Conservation (phyloP, 2,113 vertebrate species). For the Nothoprocta pentlandii region DNA sequence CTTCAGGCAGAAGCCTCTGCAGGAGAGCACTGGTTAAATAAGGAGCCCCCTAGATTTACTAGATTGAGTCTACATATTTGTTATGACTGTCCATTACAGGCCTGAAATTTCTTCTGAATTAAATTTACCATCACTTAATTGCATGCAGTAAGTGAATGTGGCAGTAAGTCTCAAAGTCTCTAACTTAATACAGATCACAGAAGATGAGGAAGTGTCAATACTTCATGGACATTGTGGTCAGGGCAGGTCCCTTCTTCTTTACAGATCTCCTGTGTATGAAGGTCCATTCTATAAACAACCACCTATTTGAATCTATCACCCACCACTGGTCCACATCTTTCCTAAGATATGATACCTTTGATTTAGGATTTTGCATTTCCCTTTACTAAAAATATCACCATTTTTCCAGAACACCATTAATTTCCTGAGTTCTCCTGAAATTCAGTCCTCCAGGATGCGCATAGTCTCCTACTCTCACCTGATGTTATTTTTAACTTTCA, state of each 20-base stretch:
- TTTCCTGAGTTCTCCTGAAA: background rate
- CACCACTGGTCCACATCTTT: background rate
- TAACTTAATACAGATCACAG: background rate
- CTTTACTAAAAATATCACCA: background rate
- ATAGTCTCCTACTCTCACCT: background rate
- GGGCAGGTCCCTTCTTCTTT: background rate
- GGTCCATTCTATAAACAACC: background rate
- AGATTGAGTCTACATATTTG: background rate
- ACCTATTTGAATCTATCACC: too few relatives aligned
- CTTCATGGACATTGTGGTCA: background rate
- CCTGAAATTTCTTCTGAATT: background rate
- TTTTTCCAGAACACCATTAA: too few relatives aligned
- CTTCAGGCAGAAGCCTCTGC: background rate
- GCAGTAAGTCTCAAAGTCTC: background rate
- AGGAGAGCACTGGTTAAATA: background rate
- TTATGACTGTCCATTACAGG: background rate
- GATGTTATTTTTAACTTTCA: background rate
- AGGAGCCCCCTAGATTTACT: background rate
- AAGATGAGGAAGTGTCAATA: background rate
- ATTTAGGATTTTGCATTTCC: background rate
- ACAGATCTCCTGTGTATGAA: background rate
- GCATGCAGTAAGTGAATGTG: too few relatives aligned
- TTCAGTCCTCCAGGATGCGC: background rate
- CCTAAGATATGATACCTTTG: background rate
- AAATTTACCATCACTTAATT: background rate